Base-by-base conservation (phyloP, 2,888 invertebrate genomes). In the Pachymerium ferrugineum region DNA sequence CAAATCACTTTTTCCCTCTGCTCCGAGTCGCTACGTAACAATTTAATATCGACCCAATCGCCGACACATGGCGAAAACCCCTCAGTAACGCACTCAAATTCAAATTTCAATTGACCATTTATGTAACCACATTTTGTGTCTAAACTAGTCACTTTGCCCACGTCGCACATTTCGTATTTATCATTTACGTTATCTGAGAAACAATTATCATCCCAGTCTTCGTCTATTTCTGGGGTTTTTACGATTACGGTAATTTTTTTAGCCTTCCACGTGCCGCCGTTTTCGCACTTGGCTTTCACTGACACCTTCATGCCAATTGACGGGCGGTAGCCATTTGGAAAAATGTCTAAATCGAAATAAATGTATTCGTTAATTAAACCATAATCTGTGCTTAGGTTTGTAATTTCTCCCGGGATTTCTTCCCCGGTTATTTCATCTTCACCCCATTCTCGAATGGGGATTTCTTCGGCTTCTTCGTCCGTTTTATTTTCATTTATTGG, bases 1-100 rank as follows among this genome's bases (percentile, higher is more conserved):
- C 31, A 22, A 22, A 73, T 29, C 62, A 35, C 73, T 54, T 73
- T 73, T 73, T 30, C 73, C 54, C n/a, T n/a, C 54, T 16, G 14
- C 14, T 25, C 28, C 2, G 29, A 67, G 4, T n/a, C 19, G 19
- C 28, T 68, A 8, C 29, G 68, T 3, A 62, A 19, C 62, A 25
- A 10, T 16, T 72, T 42, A 16, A 73, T 12, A 3, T 22, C 29
- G 25, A 73, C 29, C 73, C 73, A 73, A 73, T 73, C 73, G 28
- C 73, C 73, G 8, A 69, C 67, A 54, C n/a, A 25, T 22, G 73
- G 73, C 5, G 14, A 1, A 28, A 73, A 70, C 3, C 31, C 73
- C 22, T 30, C 33, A 2, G 14, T 29, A 14, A 22, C 30, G 10
- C 29, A 6, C 31, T 1, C 0, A 5, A 70, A 70, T 5, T 28